phyloP scores from a whole-genome alignment of 2,888 invertebrate species.

The Slavum lentiscoides region DNA sequence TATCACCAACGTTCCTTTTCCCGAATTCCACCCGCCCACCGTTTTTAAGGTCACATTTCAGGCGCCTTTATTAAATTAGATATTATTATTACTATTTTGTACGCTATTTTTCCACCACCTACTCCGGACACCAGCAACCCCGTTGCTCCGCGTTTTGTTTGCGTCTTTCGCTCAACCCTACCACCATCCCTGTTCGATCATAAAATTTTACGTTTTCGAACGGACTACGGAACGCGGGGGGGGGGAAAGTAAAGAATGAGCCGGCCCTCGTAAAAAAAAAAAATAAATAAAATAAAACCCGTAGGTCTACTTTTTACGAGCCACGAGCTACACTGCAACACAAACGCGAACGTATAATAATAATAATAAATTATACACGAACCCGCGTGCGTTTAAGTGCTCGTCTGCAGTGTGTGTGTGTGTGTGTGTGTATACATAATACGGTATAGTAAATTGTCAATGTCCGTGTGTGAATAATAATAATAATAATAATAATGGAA shows the following conservation, averaged over 20 bases:
- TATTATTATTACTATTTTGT: neutral
- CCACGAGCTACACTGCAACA: neutral
- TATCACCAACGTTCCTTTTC: constrained; percentile 25
- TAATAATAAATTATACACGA: neutral
- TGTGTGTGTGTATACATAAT: neutral
- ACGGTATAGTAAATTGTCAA: constrained; percentile 29
- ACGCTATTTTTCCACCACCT: neutral
- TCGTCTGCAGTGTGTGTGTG: neutral
- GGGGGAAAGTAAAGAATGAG: neutral
- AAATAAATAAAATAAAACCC: neutral
- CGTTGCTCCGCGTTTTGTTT: constrained; percentile 9
- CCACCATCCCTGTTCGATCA: constrained; percentile 1
- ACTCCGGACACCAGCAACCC: neutral
- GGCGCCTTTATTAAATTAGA: constrained; percentile 48
- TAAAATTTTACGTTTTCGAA: constrained; percentile 11
- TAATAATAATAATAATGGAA: neutral
- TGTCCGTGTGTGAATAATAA: constrained; percentile 29
- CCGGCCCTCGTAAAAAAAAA: constrained; percentile 30
- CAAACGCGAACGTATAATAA: too few relatives aligned
- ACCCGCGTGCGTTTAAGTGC: neutral
- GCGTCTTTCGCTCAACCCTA: constrained; percentile 12
- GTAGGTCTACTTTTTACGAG: constrained; percentile 35
- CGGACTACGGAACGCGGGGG: neutral
- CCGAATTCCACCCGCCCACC: neutral
- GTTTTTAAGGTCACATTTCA: constrained; percentile 29